A percentile compares a stretch with the other conserved stretches of the same genome.
Evolutionary conservation across 64 coral and sea anemone genomes (phyloP).

Genomic region (Actinia tenebrosa): DNA sequence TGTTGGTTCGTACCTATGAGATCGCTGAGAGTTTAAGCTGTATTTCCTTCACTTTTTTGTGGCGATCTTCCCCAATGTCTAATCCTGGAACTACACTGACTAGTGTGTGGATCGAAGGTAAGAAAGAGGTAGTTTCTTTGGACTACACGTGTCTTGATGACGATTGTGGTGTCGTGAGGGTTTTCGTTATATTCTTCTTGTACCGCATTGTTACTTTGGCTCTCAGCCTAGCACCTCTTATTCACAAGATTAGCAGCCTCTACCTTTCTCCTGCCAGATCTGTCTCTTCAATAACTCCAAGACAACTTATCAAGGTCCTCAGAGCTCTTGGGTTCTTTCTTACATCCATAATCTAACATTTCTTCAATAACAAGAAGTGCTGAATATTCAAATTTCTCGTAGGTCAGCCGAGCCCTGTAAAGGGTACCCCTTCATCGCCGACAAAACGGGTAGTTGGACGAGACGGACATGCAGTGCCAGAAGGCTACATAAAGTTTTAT

Average conservation of each 20-base stretch:
- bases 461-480: slow-evolving; percentile 49
- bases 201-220: slow-evolving; percentile 24
- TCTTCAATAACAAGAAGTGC: slow-evolving; percentile 44
- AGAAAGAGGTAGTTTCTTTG: slow-evolving; percentile 27
- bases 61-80: slow-evolving; percentile 68
- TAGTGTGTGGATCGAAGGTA: slow-evolving; percentile 96
- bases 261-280: background rate
- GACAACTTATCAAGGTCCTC: background rate
- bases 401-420: slow-evolving; percentile 93
- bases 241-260: background rate
- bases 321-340: background rate
- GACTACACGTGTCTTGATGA: slow-evolving; percentile 45
- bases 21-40: slow-evolving; percentile 53
- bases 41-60: slow-evolving; percentile 27
- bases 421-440: slow-evolving; percentile 71
- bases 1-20: slow-evolving; percentile 58
- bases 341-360: background rate
- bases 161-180: background rate
- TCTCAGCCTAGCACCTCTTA: background rate
- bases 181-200: slow-evolving; percentile 10
- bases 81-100: slow-evolving; percentile 88
- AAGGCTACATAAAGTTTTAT: slow-evolving; percentile 84
- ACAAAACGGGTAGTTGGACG: slow-evolving; percentile 57
- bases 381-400: slow-evolving; percentile 86
- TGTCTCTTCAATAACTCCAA: background rate